Evolutionary conservation across 2,888 invertebrate species (phyloP).

Genomic region (Lasioglossum malachurum): DNA sequence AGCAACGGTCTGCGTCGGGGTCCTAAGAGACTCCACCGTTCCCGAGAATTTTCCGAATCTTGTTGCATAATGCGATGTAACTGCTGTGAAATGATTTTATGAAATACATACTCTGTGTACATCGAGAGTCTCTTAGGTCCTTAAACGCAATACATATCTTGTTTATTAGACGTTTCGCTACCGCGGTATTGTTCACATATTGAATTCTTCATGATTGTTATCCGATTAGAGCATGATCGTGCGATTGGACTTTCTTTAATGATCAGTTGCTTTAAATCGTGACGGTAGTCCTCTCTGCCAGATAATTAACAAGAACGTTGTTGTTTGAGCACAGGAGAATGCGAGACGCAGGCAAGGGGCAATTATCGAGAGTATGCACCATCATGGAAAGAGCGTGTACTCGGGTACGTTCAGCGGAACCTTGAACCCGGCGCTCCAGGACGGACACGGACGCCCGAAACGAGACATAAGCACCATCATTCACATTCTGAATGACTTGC

Average conservation of each 20-base stretch:
- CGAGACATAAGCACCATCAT: constrained; percentile 98
- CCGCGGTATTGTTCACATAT: not conserved
- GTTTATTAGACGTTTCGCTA: not conserved
- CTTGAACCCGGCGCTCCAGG: constrained; percentile 96
- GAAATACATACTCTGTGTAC: not conserved
- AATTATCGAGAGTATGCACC: constrained; percentile 96
- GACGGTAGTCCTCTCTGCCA: not conserved
- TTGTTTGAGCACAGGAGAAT: constrained; percentile 77
- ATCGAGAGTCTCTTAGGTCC: constrained; percentile 27
- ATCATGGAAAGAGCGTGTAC: constrained; percentile 97
- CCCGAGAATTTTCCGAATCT: not conserved
- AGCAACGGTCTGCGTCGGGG: constrained; percentile 35
- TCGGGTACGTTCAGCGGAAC: constrained; percentile 98
- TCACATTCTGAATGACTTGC: constrained; percentile 96
- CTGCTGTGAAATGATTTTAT: not conserved
- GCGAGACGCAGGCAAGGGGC: constrained; percentile 88
- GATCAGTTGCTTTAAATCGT: constrained; percentile 11
- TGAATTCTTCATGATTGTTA: not conserved
- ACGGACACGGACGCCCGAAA: constrained; percentile 95
- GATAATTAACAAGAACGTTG: not conserved
- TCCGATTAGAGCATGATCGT: not conserved
- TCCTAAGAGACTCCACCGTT: constrained; percentile 33
- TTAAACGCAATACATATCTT: not conserved
- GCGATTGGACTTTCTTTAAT: not conserved
- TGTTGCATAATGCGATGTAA: not conserved